phyloP scores from a whole-genome alignment of 2,113 vertebrate species.

The Phaetusa simplex region DNA sequence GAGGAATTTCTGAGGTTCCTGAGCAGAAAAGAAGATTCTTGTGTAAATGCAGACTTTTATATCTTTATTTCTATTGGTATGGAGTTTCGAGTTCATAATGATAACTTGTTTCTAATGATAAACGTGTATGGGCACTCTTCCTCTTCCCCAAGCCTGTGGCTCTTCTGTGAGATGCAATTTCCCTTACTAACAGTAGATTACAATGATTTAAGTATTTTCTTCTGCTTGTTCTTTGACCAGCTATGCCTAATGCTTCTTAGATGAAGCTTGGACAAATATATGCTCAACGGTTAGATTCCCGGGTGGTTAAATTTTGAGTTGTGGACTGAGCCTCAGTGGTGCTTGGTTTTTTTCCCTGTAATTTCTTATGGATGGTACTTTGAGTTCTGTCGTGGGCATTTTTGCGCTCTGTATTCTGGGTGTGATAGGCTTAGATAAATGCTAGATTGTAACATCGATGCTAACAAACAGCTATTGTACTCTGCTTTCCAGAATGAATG shows the following conservation, averaged over 20 bases:
- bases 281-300: neutral
- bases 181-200: neutral
- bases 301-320: neutral
- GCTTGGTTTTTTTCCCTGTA: neutral
- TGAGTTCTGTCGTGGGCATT: neutral
- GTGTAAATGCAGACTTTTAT: neutral
- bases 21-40: neutral
- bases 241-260: neutral
- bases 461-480: slow-evolving; percentile 40
- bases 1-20: neutral
- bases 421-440: slow-evolving; percentile 6
- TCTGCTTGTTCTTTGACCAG: neutral
- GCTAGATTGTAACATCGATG: neutral
- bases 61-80: neutral
- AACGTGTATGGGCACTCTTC: neutral
- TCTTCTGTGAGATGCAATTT: neutral
- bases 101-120: neutral
- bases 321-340: neutral
- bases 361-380: neutral
- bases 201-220: neutral
- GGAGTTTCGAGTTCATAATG: neutral
- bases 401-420: neutral
- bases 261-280: neutral
- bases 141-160: neutral
- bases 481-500: neutral